Base-by-base conservation (phyloP, 2,888 invertebrate genomes). In the Caenorhabditis sp. region DNA sequence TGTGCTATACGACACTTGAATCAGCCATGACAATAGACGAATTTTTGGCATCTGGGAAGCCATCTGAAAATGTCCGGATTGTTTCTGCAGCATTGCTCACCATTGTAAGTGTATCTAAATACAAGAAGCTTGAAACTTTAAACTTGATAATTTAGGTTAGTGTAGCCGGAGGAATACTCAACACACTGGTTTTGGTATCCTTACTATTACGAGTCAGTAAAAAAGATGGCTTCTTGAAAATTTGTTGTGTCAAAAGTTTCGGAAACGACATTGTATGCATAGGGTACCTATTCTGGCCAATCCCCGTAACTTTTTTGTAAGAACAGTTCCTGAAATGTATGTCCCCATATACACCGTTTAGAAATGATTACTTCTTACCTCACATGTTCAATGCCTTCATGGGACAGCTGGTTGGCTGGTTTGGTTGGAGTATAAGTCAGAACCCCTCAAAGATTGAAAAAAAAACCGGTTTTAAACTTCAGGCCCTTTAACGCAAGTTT, bases 381-480 rank as follows among this genome's bases (percentile, higher is more conserved):
- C 64, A 70, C 24, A 65, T 79, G 51, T 65, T 68, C 40, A 55
- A 79, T 40, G 79, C 68, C 2, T 60, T 79, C 8, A 68, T 79
- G 68, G 79, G 79, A 18, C 79, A 79, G 37, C 47, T 79, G 0
- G 62, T 79, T 51, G 79, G 79, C 2, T 79, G 79, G 79, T 79
- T 79, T 47, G 79, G 76, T 0, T 70, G 70, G 71, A 60, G 68
- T 55, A 79, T 79, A 61, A 50, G 64, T 70, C 15, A 51, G n/a
- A n/a, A n/a, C n/a, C n/a, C n/a, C n/a, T n/a, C n/a, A n/a, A n/a
- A n/a, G n/a, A n/a, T n/a, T 15, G 53, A 6, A 28, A 13, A 1
- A 11, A 6, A 4, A 32, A 6, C 32, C 32, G 4, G 62, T 35
- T 40, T 9, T 8, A 9, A 47, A 18, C 47, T 60, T 78, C 51